Evolutionary conservation across 1,140 invertebrate genomes (phyloP).

Genomic region (Notospermus geniculatus): DNA sequence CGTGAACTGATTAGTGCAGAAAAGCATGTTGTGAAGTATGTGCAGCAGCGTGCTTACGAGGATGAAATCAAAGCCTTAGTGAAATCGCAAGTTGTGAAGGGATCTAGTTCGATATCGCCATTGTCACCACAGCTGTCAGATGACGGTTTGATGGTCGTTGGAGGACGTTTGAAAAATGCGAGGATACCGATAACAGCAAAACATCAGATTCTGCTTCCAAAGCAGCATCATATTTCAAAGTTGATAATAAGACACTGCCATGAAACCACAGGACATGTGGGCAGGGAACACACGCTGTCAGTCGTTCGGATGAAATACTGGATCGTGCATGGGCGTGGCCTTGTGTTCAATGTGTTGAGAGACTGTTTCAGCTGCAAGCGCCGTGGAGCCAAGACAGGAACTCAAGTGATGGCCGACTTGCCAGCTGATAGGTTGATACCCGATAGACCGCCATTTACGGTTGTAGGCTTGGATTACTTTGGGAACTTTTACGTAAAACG

Average conservation of each 20-base stretch:
- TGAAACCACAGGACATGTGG: neutral
- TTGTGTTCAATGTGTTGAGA: too few species aligned
- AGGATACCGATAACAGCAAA: neutral
- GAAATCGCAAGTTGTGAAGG: neutral
- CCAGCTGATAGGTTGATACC: too few species aligned
- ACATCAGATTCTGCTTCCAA: constrained; percentile 8
- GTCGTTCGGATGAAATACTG: neutral
- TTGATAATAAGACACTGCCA: neutral
- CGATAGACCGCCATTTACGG: too few species aligned
- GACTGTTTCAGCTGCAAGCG: too few species aligned
- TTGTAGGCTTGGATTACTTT: too few species aligned
- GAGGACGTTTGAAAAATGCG: neutral
- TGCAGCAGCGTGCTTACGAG: neutral
- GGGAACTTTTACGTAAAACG: too few species aligned
- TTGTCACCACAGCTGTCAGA: neutral
- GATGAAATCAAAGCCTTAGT: neutral
- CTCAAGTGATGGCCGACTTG: too few species aligned
- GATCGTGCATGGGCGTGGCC: neutral
- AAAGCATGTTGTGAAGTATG: neutral
- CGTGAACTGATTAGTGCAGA: neutral
- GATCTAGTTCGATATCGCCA: neutral
- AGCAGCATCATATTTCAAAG: neutral
- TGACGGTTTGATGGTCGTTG: neutral
- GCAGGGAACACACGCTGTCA: neutral
- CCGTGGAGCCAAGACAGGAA: too few species aligned